A percentile compares a stretch with the other conserved stretches of the same genome.
Evolutionary conservation across 2,113 vertebrate genomes (phyloP).

Genomic region (Coptodon bakossiorum): DNA sequence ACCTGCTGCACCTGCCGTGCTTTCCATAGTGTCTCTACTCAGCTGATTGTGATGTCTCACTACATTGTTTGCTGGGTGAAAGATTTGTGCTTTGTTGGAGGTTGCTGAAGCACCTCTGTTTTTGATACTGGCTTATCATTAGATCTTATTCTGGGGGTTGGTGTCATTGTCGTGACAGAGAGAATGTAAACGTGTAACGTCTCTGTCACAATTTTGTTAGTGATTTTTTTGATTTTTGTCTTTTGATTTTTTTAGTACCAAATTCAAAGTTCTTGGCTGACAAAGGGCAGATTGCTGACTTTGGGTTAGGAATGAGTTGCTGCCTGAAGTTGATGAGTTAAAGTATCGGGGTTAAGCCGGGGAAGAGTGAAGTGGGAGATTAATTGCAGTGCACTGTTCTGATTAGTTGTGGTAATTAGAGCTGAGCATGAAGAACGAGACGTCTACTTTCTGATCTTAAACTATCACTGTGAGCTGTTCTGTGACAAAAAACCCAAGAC

Average conservation of each 20-base stretch:
- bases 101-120: neutral
- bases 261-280: neutral
- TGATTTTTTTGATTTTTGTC: neutral
- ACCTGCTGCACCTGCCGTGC: neutral
- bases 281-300: neutral
- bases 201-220: neutral
- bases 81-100: neutral
- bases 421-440: neutral
- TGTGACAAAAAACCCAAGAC: neutral
- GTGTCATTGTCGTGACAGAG: neutral
- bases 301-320: neutral
- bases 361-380: neutral
- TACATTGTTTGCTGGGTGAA: neutral
- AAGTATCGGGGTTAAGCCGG: neutral
- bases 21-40: neutral
- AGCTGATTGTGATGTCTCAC: neutral
- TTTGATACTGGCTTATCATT: neutral
- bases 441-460: neutral
- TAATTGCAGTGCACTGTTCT: neutral
- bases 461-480: neutral
- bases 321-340: neutral
- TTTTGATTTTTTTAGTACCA: neutral
- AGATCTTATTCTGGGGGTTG: neutral
- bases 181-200: neutral
- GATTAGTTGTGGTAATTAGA: neutral